Evolutionary conservation across 2,113 vertebrate genomes (phyloP).

Genomic region (Furnarius figulus): DNA sequence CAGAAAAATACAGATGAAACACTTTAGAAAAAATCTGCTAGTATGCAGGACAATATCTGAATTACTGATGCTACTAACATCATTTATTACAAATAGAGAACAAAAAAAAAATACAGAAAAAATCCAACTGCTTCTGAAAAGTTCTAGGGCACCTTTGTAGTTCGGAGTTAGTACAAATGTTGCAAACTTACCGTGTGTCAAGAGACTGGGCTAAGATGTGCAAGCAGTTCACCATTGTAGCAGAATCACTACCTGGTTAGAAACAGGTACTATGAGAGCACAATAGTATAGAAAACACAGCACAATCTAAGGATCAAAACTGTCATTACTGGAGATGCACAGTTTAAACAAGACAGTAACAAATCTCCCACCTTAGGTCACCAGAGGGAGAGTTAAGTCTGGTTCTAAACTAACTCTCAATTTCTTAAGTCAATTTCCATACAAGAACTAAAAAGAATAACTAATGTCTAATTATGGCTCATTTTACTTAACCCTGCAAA

Average conservation of each 20-base stretch:
- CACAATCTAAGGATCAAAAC: not conserved
- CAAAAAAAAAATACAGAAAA: not conserved
- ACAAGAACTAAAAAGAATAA: not conserved
- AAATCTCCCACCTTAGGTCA: not conserved
- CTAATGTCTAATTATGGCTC: not conserved
- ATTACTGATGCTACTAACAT: not conserved
- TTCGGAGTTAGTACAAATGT: not conserved
- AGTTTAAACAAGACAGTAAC: not conserved
- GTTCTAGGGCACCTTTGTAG: rapidly evolving
- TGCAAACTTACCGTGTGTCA: slow-evolving; percentile 87
- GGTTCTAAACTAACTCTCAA: not conserved
- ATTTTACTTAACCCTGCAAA: not conserved
- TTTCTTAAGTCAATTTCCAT: not conserved
- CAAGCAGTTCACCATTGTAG: slow-evolving; percentile 96
- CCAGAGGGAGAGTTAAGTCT: not conserved
- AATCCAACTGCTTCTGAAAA: not conserved
- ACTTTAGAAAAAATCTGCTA: not conserved
- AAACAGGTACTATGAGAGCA: not conserved
- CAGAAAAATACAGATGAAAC: not conserved
- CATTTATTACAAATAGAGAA: not conserved
- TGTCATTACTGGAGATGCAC: not conserved
- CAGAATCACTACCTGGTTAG: slow-evolving; percentile 88
- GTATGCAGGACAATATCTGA: not conserved
- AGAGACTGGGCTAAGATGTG: slow-evolving; percentile 97
- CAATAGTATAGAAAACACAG: not conserved